Evolutionary conservation across 2,797 vertebrate genomes (phyloP).

Genomic region (Squalus acanthias): DNA sequence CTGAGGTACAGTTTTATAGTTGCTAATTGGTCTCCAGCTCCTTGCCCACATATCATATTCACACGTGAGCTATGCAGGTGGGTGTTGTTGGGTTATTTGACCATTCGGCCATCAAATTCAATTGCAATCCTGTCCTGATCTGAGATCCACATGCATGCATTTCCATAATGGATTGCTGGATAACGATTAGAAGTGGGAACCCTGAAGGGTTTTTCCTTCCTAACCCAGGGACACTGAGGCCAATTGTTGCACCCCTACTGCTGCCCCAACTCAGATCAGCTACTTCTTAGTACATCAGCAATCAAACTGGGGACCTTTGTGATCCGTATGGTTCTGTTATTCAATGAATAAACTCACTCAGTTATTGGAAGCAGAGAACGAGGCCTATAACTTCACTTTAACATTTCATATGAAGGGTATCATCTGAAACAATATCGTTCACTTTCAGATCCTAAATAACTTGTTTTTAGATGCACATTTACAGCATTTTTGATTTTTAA

Average conservation of each 20-base stretch:
- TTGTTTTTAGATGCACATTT: too few species aligned
- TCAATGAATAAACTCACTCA: too few species aligned
- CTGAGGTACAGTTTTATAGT: not conserved
- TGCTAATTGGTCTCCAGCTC: not conserved
- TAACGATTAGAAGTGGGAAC: not conserved
- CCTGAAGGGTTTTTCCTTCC: too few species aligned
- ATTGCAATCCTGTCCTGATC: not conserved
- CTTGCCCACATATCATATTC: not conserved
- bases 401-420: too few species aligned
- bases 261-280: not conserved
- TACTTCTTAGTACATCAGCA: not conserved
- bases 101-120: not conserved
- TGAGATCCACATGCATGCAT: not conserved
- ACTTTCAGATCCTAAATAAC: too few species aligned
- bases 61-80: not conserved
- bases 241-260: not conserved
- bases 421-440: too few species aligned
- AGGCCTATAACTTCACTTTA: too few species aligned
- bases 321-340: too few species aligned
- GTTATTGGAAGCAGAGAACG: too few species aligned
- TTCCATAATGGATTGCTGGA: not conserved
- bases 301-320: not conserved
- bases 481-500: too few species aligned
- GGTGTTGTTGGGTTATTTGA: not conserved
- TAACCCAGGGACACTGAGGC: not conserved